Evolutionary conservation across 2,113 vertebrate genomes (phyloP).

Genomic region (Trematocara zebra): DNA sequence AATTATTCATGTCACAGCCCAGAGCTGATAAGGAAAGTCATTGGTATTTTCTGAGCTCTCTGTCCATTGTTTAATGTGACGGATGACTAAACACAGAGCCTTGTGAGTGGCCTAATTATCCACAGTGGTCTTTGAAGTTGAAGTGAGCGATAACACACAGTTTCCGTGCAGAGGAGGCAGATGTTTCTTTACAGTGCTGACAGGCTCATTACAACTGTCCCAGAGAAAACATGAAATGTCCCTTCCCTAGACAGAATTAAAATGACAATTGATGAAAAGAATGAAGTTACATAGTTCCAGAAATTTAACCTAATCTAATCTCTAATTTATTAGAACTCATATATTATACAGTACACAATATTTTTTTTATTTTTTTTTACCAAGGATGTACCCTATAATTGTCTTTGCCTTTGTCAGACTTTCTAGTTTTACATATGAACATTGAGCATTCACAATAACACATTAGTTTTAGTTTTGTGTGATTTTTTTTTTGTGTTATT

Average conservation of each 20-base stretch:
- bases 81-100: conserved; percentile 30
- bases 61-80: conserved; percentile 53
- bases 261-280: conserved; percentile 8
- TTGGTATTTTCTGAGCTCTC: conserved; percentile 28
- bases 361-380: not conserved
- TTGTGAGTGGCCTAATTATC: conserved; percentile 43
- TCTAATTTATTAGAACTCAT: not conserved
- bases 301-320: not conserved
- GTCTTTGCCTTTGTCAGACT: not conserved
- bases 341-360: not conserved
- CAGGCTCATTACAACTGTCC: conserved; percentile 35
- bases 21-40: conserved; percentile 13
- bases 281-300: not conserved
- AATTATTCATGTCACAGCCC: conserved; percentile 22
- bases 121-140: conserved; percentile 28
- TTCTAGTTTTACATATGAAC: not conserved
- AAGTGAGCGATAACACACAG: conserved; percentile 18
- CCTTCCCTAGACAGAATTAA: not conserved
- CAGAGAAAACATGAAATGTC: conserved; percentile 17
- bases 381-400: not conserved
- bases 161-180: conserved; percentile 14
- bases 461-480: not conserved
- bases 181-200: conserved; percentile 57
- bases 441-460: not conserved
- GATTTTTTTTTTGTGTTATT: not conserved